Conservation (phyloP, 2,888 invertebrate genomes). For the Caprella mutica region DNA sequence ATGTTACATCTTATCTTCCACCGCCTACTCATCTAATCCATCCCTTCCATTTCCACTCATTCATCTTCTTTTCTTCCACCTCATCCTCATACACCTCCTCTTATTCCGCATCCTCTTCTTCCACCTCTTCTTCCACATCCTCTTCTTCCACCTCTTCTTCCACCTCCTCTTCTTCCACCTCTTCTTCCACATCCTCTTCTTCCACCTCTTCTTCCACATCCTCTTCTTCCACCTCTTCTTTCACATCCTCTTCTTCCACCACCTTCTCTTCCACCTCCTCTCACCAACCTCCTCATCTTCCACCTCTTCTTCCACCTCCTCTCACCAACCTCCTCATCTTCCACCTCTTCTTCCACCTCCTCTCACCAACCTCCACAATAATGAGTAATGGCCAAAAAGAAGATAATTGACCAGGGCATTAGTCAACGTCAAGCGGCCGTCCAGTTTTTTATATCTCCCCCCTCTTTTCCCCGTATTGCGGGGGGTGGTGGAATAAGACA, state of each 20-base stretch:
- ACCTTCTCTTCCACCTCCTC: background rate
- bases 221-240: background rate
- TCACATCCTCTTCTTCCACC: background rate
- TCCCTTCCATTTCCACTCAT: no score
- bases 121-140: no score
- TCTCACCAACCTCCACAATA: constrained; percentile 14
- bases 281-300: background rate
- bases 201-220: background rate
- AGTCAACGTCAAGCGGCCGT: constrained; percentile 18
- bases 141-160: no score
- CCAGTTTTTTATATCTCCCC: constrained; percentile 11
- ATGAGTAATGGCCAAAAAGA: constrained; percentile 26
- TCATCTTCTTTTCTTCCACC: no score
- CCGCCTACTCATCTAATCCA: no score
- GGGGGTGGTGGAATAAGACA: background rate
- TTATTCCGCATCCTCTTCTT: no score
- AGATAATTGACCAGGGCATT: constrained; percentile 27
- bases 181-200: no score
- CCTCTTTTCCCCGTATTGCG: background rate
- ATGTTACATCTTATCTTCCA: no score
- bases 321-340: background rate
- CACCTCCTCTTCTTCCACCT: no score
- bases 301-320: background rate
- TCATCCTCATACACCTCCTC: no score
- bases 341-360: background rate